These are phyloP conservation scores for Nemotelus nigrinus DNA, from an alignment of 2,888 invertebrate genomes.

Conservation along the genomic window DNA sequence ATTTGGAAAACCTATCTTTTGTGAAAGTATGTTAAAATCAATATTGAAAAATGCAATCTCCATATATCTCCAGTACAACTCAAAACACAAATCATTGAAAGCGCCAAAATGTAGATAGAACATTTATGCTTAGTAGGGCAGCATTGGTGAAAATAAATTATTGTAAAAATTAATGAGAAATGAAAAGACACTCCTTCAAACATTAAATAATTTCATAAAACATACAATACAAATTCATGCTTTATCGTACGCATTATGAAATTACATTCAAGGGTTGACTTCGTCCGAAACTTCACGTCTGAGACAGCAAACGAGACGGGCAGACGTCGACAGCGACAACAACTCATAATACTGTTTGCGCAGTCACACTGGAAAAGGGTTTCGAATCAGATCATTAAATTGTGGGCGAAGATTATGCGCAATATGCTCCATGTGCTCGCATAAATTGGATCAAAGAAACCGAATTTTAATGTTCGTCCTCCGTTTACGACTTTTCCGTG, in stretches of 20 bases:
- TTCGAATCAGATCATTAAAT: conserved; percentile 47
- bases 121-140: no score
- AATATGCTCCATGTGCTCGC: conserved; percentile 47
- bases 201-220: not conserved
- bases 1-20: no score
- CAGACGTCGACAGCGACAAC: not conserved
- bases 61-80: no score
- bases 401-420: conserved; percentile 45
- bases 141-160: no score
- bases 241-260: not conserved
- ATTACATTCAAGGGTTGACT: conserved; percentile 32
- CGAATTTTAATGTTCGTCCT: conserved; percentile 48
- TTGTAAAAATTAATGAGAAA: not conserved
- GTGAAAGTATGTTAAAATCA: no score
- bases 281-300: not conserved
- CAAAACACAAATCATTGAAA: no score
- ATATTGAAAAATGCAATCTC: no score
- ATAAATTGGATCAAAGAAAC: conserved; percentile 49
- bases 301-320: not conserved
- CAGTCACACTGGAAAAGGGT: conserved; percentile 33
- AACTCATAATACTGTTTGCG: not conserved
- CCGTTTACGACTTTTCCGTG: conserved; percentile 48
- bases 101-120: no score
- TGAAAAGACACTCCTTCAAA: conserved; percentile 24
- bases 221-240: not conserved